phyloP scores from a whole-genome alignment of 2,113 vertebrate species.

The Charadrius vociferus region DNA sequence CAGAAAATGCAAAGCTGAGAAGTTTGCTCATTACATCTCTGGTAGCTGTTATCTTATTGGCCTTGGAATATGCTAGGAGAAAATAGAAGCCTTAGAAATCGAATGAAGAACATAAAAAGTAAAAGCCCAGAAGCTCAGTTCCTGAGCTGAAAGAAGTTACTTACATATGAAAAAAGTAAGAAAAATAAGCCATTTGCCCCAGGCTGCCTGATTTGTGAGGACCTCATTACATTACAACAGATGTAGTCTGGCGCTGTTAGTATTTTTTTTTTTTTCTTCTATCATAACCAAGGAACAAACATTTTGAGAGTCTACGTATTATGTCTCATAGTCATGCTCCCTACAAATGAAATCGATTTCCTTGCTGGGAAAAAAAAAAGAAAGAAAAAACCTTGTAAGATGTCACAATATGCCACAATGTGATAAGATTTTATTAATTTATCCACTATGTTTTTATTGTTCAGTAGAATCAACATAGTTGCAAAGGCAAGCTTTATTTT shows the following conservation, averaged over 20 bases:
- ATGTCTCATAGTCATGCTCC: neutral
- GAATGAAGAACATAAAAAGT: constrained; percentile 17
- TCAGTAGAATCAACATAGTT: neutral
- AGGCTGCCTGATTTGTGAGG: neutral
- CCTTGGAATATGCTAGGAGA: neutral
- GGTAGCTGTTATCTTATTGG: constrained; percentile 15
- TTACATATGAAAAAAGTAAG: constrained; percentile 38
- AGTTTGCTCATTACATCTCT: constrained; percentile 32
- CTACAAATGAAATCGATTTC: neutral
- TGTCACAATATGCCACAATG: neutral
- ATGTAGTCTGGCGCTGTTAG: neutral
- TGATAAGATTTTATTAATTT: neutral
- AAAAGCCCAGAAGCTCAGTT: constrained; percentile 38
- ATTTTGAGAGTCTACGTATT: neutral
- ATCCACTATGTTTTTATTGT: neutral
- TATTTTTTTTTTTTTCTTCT: neutral
- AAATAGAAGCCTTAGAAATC: constrained; percentile 26
- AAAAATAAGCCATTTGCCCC: constrained; percentile 21
- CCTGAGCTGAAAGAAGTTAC: constrained; percentile 31
- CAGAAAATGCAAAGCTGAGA: constrained; percentile 20
- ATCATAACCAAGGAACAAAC: neutral
- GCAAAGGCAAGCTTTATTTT: neutral
- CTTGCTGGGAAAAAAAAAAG: fast-evolving
- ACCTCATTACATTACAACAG: neutral
- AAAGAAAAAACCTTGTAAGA: neutral